Conservation (phyloP, 2,888 invertebrate genomes). For the Blomia tropicalis region DNA sequence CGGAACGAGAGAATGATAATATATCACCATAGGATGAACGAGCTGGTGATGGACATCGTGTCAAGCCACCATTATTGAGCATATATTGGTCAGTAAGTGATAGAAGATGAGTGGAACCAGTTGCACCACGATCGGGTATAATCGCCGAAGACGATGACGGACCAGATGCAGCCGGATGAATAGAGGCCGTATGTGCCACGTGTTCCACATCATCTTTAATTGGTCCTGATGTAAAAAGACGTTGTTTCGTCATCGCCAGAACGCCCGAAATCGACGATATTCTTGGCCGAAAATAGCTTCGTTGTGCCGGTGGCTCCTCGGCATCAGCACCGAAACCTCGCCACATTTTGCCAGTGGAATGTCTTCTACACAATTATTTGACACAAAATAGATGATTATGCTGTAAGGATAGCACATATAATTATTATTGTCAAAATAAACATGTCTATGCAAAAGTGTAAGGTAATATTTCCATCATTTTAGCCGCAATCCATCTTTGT, state of each 20-base stretch:
- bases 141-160: neutral
- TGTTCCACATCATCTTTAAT: neutral
- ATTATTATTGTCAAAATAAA: too few species aligned
- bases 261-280: conserved; percentile 25
- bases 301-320: conserved; percentile 20
- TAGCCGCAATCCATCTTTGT: too few species aligned
- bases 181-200: conserved; percentile 13
- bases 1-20: conserved; percentile 22
- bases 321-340: conserved; percentile 24
- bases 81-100: conserved; percentile 16
- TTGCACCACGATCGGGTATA: neutral
- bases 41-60: conserved; percentile 21
- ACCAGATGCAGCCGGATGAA: neutral
- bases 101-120: conserved; percentile 2
- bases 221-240: conserved; percentile 22
- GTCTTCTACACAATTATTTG: neutral
- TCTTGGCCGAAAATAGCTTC: conserved; percentile 24
- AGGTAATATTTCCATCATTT: too few species aligned
- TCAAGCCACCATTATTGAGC: neutral
- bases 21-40: conserved; percentile 24
- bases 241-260: conserved; percentile 24
- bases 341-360: conserved; percentile 22
- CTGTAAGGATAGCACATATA: too few species aligned
- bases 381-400: neutral
- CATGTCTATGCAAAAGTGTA: too few species aligned